Base-by-base conservation (phyloP, 2,888 invertebrate genomes). In the Polietes domitor region DNA sequence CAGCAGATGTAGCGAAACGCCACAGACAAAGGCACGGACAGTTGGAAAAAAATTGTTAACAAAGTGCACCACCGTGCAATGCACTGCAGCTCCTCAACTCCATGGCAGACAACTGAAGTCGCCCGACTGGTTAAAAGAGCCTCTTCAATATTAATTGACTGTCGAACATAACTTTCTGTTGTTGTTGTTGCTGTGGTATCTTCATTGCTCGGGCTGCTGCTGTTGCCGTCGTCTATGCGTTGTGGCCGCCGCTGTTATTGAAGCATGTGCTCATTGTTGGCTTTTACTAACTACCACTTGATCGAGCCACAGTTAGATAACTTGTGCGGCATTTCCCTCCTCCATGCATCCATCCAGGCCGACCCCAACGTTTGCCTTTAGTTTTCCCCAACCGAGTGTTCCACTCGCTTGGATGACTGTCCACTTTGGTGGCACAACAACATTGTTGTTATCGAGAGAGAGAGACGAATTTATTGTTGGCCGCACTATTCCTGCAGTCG, bases 131-230 rank as follows among this genome's bases (percentile, higher is more conserved):
- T 80, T 83, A 70, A 43, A 10, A 43, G 77, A 83, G 80, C 76
- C 77, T 83, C 83, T 83, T 83, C 83, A 74, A 73, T 83, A 83
- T 80, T 83, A 83, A 83, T 80, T 83, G 83, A 83, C 77, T 83
- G 70, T 17, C 47, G 47, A 28, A 72, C 17, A n/a, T 37, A 50
- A 65, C 55, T 71, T 63, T 43, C n/a, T 72, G 70, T 53, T n/a
- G n/a, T 55, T 47, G 47, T 28, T 50, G 32, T 28, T n/a, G 63
- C 4, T 55, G 28, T 72, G 75, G 58, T 65, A 17, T 5, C 21
- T 19, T 19, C 53, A 53, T 21, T 19, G 58, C n/a, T n/a, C n/a
- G n/a, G n/a, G n/a, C 24, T 15, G 71, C 24, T 19, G 58, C 24
- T 9, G 63, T n/a, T 58, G 37, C 9, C 7, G 37, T 9, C 37